A percentile compares a stretch with the other conserved stretches of the same genome.
phyloP scores from a whole-genome alignment of 2,797 vertebrate species.

The Brachymystax lenok region DNA sequence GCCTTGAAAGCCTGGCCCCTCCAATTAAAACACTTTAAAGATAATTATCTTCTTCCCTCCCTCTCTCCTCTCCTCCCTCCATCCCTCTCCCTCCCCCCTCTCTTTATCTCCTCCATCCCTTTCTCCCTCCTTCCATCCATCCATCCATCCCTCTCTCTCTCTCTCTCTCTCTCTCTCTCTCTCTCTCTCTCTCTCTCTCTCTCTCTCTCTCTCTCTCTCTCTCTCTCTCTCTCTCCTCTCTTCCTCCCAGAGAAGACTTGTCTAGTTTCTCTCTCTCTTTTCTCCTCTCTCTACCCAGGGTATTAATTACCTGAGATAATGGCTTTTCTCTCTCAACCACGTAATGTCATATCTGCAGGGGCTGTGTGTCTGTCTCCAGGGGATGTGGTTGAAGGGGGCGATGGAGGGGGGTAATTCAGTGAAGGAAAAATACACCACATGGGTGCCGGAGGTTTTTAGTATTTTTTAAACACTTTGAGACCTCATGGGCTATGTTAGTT shows the following conservation, averaged over 20 bases:
- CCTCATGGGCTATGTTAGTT: neutral
- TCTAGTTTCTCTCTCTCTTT: slow-evolving; percentile 41
- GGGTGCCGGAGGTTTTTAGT: slow-evolving; percentile 31
- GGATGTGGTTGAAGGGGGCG: slow-evolving; percentile 27
- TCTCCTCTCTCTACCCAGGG: slow-evolving; percentile 69
- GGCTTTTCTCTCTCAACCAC: slow-evolving; percentile 80
- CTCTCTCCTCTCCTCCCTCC: neutral
- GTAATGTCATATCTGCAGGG: slow-evolving; percentile 76
- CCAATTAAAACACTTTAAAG: slow-evolving; percentile 74
- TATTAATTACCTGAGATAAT: slow-evolving; percentile 86
- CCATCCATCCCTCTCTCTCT: slow-evolving; percentile 41
- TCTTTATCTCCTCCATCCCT: neutral
- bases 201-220: too few species aligned
- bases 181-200: too few species aligned
- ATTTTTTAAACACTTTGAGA: slow-evolving; percentile 39
- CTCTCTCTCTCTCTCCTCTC: too few species aligned
- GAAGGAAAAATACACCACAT: slow-evolving; percentile 55
- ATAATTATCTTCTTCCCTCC: slow-evolving; percentile 26
- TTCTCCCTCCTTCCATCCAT: slow-evolving; percentile 48
- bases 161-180: too few species aligned
- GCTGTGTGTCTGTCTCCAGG: slow-evolving; percentile 36
- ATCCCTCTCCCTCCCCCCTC: neutral
- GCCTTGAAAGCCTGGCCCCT: slow-evolving; percentile 67
- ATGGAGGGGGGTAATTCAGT: slow-evolving; percentile 20
- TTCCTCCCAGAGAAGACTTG: too few species aligned